Evolutionary conservation across 2,113 vertebrate genomes (phyloP).

Genomic region (Oryzias celebensis): DNA sequence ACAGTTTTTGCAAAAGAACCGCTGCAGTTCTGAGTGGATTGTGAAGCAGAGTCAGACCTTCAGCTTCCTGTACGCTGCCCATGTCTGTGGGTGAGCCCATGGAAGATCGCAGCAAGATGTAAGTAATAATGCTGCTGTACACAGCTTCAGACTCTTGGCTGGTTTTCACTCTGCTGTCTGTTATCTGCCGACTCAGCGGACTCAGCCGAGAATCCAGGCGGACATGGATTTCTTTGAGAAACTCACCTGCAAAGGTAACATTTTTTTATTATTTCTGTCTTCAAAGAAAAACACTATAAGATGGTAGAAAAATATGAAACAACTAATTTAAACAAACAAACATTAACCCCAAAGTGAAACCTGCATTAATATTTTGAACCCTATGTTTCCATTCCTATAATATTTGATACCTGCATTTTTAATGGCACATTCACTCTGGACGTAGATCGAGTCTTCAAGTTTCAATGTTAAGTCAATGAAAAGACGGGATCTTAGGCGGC

Average conservation of each 20-base stretch:
- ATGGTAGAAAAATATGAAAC: too few relatives aligned
- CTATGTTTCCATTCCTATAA: too few relatives aligned
- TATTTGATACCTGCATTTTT: too few relatives aligned
- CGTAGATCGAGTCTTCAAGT: too few relatives aligned
- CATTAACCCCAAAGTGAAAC: background rate
- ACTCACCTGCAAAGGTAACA: slow-evolving; percentile 75
- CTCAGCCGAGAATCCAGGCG: slow-evolving; percentile 77
- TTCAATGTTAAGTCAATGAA: too few relatives aligned
- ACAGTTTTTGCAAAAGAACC: background rate
- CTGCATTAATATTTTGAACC: too few relatives aligned
- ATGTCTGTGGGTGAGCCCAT: slow-evolving; percentile 57
- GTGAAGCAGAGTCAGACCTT: slow-evolving; percentile 44
- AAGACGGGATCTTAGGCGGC: too few relatives aligned
- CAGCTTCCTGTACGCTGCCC: slow-evolving; percentile 48
- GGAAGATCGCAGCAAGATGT: slow-evolving; percentile 80
- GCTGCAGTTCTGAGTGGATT: too few relatives aligned
- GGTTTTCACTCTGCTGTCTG: slow-evolving; percentile 69
- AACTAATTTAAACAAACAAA: background rate
- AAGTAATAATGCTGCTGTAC: slow-evolving; percentile 82
- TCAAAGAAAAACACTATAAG: background rate
- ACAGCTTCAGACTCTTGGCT: slow-evolving; percentile 77
- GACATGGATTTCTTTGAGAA: slow-evolving; percentile 80
- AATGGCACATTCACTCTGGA: too few relatives aligned
- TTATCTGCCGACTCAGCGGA: slow-evolving; percentile 81
- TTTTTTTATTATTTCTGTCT: too few relatives aligned